Conservation (phyloP, 2,888 invertebrate genomes). For the Eristalinus aeneus region DNA sequence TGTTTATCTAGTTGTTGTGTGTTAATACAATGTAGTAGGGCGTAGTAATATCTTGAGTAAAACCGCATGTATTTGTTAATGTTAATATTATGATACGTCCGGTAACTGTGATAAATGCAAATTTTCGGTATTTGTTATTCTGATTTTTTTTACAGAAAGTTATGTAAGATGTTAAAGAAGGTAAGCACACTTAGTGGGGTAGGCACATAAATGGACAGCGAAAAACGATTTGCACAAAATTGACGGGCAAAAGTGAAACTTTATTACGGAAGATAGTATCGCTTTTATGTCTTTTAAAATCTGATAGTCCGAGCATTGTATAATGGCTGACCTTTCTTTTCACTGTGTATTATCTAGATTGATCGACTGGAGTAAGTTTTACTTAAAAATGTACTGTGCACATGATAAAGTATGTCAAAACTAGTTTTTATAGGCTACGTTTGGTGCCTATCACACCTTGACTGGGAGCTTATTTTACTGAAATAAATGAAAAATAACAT, state of each 20-base stretch:
- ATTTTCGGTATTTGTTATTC: slow-evolving; percentile 3
- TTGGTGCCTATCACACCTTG: background rate
- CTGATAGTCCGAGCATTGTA: slow-evolving; percentile 17
- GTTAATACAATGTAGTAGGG: slow-evolving; percentile 16
- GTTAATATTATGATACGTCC: slow-evolving; percentile 18
- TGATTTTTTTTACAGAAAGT: slow-evolving; percentile 23
- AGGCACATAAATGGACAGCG: background rate
- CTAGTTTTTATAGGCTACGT: background rate
- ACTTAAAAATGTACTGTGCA: background rate
- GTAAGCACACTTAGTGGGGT: background rate
- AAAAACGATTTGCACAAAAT: slow-evolving; percentile 29
- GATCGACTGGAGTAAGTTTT: background rate
- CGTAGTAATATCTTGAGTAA: slow-evolving; percentile 10
- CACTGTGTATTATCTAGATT: background rate
- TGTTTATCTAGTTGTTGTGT: slow-evolving; percentile 5
- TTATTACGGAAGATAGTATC: slow-evolving; percentile 35
- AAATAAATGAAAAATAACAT: too few species aligned
- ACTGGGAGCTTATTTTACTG: background rate
- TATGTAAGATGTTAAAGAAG: slow-evolving; percentile 19
- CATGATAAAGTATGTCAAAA: background rate
- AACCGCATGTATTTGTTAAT: slow-evolving; percentile 2
- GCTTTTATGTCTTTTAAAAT: slow-evolving; percentile 1
- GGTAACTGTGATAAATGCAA: slow-evolving; percentile 39
- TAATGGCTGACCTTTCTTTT: slow-evolving; percentile 38
- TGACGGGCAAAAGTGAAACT: slow-evolving; percentile 44